A percentile compares a stretch with the other conserved stretches of the same genome.
Conservation (phyloP, 2,888 invertebrate genomes). For the Drosophila algonquin region DNA sequence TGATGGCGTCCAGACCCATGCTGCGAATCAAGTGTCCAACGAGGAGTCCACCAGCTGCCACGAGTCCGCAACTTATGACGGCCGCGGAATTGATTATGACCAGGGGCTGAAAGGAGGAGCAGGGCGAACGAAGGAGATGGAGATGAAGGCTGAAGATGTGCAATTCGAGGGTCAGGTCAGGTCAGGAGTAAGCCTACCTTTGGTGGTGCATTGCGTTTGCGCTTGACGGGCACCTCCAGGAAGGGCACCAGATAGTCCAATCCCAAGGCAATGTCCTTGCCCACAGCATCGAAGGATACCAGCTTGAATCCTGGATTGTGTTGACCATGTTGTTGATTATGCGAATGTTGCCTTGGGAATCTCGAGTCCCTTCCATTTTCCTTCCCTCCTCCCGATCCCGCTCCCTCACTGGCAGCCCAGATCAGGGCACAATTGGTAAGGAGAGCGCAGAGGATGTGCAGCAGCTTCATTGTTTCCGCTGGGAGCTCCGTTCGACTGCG, state of each 20-base stretch:
- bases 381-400: neutral
- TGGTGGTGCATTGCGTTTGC: slow-evolving; percentile 59
- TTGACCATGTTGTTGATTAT: slow-evolving; percentile 10
- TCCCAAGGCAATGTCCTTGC: slow-evolving; percentile 67
- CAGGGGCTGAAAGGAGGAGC: slow-evolving; percentile 58
- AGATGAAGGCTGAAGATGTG: too few relatives aligned
- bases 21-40: slow-evolving; percentile 67
- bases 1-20: slow-evolving; percentile 55
- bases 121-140: too few relatives aligned
- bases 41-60: slow-evolving; percentile 62
- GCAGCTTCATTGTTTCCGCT: slow-evolving; percentile 52
- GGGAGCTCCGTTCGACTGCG: slow-evolving; percentile 27
- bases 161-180: neutral
- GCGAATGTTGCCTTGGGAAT: slow-evolving; percentile 8
- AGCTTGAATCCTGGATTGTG: slow-evolving; percentile 39
- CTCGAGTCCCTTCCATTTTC: slow-evolving; percentile 2
- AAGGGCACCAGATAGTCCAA: slow-evolving; percentile 77
- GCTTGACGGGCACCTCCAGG: slow-evolving; percentile 71
- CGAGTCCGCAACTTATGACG: slow-evolving; percentile 66
- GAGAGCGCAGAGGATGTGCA: slow-evolving; percentile 27
- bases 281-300: slow-evolving; percentile 72
- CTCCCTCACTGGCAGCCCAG: slow-evolving; percentile 40
- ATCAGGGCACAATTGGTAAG: slow-evolving; percentile 39
- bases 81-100: slow-evolving; percentile 75
- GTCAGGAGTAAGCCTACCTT: slow-evolving; percentile 36